phyloP scores from a whole-genome alignment of 2,113 vertebrate species.

The Carassius gibelio region DNA sequence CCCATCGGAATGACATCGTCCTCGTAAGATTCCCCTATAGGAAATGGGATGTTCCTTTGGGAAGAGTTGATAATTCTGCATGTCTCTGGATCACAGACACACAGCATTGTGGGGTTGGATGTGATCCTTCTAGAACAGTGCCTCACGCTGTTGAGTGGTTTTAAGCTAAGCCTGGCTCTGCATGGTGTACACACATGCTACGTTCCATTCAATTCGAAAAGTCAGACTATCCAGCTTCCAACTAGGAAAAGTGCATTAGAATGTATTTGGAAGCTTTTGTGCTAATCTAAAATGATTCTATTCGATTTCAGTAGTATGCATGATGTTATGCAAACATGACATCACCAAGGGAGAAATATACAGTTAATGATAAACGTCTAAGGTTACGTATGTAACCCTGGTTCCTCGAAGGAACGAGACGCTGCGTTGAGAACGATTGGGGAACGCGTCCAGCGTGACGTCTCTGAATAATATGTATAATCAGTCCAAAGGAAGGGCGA shows the following conservation, averaged over 20 bases:
- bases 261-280: background rate
- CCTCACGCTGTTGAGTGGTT: background rate
- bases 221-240: background rate
- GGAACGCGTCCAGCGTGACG: too few species aligned
- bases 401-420: too few species aligned
- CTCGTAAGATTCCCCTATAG: conserved; percentile 26
- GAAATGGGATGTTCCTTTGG: conserved; percentile 18
- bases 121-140: conserved; percentile 18
- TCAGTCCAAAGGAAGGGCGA: too few species aligned
- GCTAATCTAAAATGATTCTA: background rate
- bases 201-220: background rate
- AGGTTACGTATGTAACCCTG: too few species aligned
- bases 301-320: background rate
- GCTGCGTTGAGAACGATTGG: too few species aligned
- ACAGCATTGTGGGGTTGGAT: background rate
- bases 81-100: background rate
- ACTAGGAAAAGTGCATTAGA: background rate
- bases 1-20: conserved; percentile 3
- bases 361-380: background rate
- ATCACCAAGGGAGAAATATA: background rate
- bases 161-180: conserved; percentile 14
- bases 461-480: too few species aligned
- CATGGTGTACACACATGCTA: background rate
- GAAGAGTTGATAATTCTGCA: conserved; percentile 6
- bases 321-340: background rate